phyloP scores from a whole-genome alignment of 2,888 invertebrate species.

The Elmis aenea region DNA sequence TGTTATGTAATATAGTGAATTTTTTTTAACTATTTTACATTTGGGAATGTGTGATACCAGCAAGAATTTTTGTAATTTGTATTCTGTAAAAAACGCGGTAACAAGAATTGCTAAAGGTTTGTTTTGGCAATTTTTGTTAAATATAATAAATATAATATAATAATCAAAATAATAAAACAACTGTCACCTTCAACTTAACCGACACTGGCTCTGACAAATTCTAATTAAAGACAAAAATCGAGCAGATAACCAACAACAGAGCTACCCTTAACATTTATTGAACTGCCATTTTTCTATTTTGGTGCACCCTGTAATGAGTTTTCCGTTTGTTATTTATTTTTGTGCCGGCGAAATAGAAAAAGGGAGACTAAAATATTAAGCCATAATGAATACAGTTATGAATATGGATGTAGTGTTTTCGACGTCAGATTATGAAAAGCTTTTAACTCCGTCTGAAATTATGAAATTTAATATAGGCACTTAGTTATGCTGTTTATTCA shows the following conservation, averaged over 20 bases:
- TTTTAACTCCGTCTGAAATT: conserved; percentile 13
- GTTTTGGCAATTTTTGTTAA: no score
- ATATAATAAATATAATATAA: conserved; percentile 1
- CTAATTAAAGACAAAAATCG: no score
- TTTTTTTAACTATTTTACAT: no score
- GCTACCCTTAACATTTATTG: no score
- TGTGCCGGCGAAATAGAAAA: not conserved
- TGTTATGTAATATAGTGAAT: no score
- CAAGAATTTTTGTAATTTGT: conserved; percentile 1
- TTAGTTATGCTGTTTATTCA: conserved; percentile 7
- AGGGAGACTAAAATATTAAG: not conserved
- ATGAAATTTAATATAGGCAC: conserved; percentile 12
- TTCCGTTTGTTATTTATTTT: not conserved
- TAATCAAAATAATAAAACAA: not conserved
- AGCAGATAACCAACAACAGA: no score
- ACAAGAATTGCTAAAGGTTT: no score
- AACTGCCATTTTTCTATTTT: not conserved
- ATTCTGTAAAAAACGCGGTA: no score
- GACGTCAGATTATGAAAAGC: conserved; percentile 15
- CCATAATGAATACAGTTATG: conserved; percentile 8
- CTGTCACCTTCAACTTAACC: not conserved
- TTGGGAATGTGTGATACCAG: no score
- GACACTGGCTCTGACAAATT: no score
- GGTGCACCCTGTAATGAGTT: not conserved
- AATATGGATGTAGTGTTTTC: conserved; percentile 9